Base-by-base conservation (phyloP, 2,888 invertebrate genomes). In the Myopa testacea region DNA sequence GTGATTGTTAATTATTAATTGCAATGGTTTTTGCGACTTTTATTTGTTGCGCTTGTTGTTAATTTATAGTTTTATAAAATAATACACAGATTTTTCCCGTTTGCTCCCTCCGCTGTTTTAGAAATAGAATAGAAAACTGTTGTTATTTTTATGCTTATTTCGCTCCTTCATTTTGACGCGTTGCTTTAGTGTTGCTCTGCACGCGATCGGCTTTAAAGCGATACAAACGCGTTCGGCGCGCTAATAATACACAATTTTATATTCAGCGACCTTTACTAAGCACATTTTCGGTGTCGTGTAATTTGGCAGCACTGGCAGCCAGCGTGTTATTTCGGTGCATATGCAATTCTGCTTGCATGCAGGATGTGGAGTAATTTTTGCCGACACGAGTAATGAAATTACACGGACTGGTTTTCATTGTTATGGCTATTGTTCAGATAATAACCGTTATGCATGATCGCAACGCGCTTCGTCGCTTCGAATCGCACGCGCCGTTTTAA, bases 221-320 rank as follows among this genome's bases (percentile, higher is more conserved):
- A 1, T 70, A 55, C 70, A 70, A 70, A 70, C 55, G 52, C 69
- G 69, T 50, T 12, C 10, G 40, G 69, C 69, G 45, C 19, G 65
- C 52, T 70, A 70, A 70, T 70, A 26, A 26, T 37, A 70, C 55
- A 70, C 52, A 70, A 52, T 55, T 34, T 37, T 37, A 26, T 34
- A 7, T 38, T 37, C 65, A 37, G 12, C 52, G 34, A 34, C 52
- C 45, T n/a, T n/a, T n/a, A n/a, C n/a, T n/a, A n/a, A n/a, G n/a
- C n/a, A n/a, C n/a, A 2, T 26, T 26, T 26, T 26, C 26, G 26
- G 34, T 16, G n/a, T 16, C 37, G 55, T 70, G 70, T 70, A 70
- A 70, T 45, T 50, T 73, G 40, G 58, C 72, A 45, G 45, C 45
- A 72, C 72, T 62, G 37, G 72, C 58, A 45, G 45, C 45, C 45